A percentile compares a stretch with the other conserved stretches of the same genome.
Evolutionary conservation across 2,113 vertebrate species (phyloP).

Genomic region (Ageneiosus marmoratus): DNA sequence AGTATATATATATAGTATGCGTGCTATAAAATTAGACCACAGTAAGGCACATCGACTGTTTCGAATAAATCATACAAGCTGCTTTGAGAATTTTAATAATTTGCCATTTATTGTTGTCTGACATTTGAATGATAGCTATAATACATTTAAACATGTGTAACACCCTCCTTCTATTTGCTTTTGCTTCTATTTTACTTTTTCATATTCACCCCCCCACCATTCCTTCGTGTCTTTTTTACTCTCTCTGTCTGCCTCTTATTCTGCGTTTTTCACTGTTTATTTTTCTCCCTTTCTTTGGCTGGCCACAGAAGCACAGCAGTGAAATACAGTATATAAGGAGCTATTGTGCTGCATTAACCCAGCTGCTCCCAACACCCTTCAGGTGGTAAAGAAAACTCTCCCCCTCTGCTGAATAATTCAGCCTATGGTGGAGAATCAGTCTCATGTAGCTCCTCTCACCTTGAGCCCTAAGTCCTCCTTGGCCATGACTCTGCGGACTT

Average conservation of each 20-base stretch:
- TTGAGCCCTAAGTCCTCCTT: constrained; percentile 16
- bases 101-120: constrained; percentile 23
- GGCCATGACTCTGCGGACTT: constrained; percentile 8
- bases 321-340: constrained; percentile 33
- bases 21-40: constrained; percentile 29
- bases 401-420: constrained; percentile 44
- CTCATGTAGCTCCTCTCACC: constrained; percentile 36
- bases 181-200: constrained; percentile 18
- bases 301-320: constrained; percentile 2
- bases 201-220: neutral
- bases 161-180: constrained; percentile 26
- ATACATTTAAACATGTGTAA: constrained; percentile 10
- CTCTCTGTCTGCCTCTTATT: constrained; percentile 18
- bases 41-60: constrained; percentile 2
- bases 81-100: constrained; percentile 9
- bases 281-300: constrained; percentile 24
- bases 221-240: neutral
- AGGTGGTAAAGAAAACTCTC: constrained; percentile 45
- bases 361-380: constrained; percentile 40
- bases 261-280: constrained; percentile 14
- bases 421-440: constrained; percentile 8
- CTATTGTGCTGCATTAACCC: constrained; percentile 42
- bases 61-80: constrained; percentile 29
- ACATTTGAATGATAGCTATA: constrained; percentile 44
- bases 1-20: constrained; percentile 33